phyloP scores from a whole-genome alignment of 2,888 invertebrate species.

The Hemithea aestivaria region DNA sequence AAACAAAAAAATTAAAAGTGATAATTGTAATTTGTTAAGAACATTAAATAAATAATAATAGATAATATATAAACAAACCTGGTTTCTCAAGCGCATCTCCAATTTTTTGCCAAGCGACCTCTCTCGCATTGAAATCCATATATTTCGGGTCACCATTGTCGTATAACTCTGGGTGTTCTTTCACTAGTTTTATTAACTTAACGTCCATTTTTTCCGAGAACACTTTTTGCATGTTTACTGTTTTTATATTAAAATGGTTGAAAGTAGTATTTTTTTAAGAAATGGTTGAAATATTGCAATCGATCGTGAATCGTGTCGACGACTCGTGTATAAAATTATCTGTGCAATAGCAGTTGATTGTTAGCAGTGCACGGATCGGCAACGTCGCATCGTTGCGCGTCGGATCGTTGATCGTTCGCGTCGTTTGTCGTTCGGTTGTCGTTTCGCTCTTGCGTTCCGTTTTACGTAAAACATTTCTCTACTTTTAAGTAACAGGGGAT shows the following conservation, averaged over 20 bases:
- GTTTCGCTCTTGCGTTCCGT: constrained; percentile 25
- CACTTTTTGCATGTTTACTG: constrained; percentile 29
- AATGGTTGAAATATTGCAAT: not conserved
- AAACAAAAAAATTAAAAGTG: no score
- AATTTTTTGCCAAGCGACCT: constrained; percentile 70
- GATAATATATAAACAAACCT: no score
- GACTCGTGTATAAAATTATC: constrained; percentile 5
- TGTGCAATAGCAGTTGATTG: no score
- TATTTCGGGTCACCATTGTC: constrained; percentile 58
- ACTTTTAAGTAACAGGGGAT: not conserved
- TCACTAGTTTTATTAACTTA: constrained; percentile 54
- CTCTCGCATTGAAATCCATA: constrained; percentile 65
- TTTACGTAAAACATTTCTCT: constrained; percentile 19
- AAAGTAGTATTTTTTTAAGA: no score
- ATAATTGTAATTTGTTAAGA: no score
- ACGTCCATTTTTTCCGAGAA: constrained; percentile 54
- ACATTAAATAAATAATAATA: no score
- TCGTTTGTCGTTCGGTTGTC: constrained; percentile 27
- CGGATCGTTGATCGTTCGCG: constrained; percentile 22
- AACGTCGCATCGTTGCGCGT: constrained; percentile 27
- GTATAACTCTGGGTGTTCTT: constrained; percentile 56
- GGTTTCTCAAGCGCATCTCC: constrained; percentile 63
- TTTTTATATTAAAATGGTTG: constrained; percentile 3
- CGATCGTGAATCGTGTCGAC: constrained; percentile 10
- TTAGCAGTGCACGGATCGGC: constrained; percentile 23